Percentiles rank a stretch among this genome's conserved stretches.
These are phyloP conservation scores for Hystrix brachyura DNA, from an alignment of 2,113 vertebrate genomes.

Conservation along the genomic window DNA sequence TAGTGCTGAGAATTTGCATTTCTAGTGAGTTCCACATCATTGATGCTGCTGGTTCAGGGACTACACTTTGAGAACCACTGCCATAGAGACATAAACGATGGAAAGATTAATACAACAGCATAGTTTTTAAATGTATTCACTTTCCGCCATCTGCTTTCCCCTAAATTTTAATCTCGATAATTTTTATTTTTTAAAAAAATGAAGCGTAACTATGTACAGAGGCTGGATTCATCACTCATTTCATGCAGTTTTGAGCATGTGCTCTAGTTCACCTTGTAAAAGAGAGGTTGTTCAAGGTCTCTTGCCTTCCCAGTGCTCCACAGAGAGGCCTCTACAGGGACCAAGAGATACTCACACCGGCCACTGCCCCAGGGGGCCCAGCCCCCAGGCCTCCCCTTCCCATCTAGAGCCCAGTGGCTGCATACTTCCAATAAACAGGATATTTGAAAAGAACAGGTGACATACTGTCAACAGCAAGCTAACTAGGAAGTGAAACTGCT, in stretches of 20 bases:
- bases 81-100: background rate
- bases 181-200: background rate
- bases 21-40: background rate
- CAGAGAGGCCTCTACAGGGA: background rate
- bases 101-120: background rate
- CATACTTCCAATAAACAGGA: background rate
- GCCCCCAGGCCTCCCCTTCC: background rate
- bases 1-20: background rate
- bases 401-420: background rate
- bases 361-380: too few species aligned
- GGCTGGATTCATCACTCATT: background rate
- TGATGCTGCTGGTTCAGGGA: background rate
- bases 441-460: background rate
- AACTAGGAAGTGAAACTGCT: background rate
- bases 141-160: background rate
- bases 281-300: background rate
- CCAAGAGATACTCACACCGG: background rate
- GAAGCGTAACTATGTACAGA: background rate
- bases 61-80: background rate
- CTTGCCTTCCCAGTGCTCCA: background rate
- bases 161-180: background rate
- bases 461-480: background rate
- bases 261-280: background rate
- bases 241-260: background rate
- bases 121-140: background rate